Evolutionary conservation across 2,797 vertebrate species (phyloP), one percentile per base, ranked within the genome.

Genomic region (Lepidocolaptes lacrymiger): DNA sequence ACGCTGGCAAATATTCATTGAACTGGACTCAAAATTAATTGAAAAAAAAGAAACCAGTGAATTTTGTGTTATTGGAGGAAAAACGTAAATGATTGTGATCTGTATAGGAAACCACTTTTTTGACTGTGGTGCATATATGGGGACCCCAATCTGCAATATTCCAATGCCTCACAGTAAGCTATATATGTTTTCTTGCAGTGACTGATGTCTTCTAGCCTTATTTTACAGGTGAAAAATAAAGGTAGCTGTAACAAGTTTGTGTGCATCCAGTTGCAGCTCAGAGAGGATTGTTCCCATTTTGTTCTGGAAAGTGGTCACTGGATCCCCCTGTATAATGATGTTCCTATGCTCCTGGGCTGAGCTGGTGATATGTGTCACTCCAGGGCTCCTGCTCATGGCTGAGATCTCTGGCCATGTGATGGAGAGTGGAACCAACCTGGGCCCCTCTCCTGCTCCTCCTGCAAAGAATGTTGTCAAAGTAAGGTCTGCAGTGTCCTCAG

Each of bases 381-480:
- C 37, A 21, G 63, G 17, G 48, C 34, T 67, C 37, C 58, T 72
- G 23, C 49, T 58, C 0, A 0, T 30, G 46, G 46, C 12, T 69
- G 68, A 79, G 68, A 63, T 44, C 36, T n/a, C 26, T 39, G 11
- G 10, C 36, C 5, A 2, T 16, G 48, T 1, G 3, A 17, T 14
- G 37, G 37, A 41, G 19, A 66, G 3, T 0, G 1, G 24, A 19
- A 49, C 41, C 26, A 58, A 23, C 26, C 43, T 0, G 0, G 10
- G 19, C 11, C 15, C 12, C 12, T 41, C 27, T 80, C 54, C 48
- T 62, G 2, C 41, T 80, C 59, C 36, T 67, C 30, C 26, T 58
- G 59, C n/a, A 21, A 67, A 51, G 41, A 36, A 59, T 0, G 0
- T 22, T 64, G 58, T 56, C 30, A 43, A 28, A 36, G 41, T 7